Base-by-base conservation (phyloP, 2,113 vertebrate species). In the Perca flavescens region DNA sequence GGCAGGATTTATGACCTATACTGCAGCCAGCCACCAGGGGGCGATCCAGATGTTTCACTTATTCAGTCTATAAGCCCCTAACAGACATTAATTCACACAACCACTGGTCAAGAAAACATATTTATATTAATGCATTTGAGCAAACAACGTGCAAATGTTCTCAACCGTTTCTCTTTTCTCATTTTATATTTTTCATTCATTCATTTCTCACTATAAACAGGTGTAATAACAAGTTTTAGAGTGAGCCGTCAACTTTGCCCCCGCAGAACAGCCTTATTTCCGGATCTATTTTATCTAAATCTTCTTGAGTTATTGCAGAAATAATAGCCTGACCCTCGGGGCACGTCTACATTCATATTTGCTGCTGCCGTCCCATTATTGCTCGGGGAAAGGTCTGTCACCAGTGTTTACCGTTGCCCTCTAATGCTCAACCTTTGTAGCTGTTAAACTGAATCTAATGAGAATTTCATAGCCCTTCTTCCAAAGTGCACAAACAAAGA, bases 321-420 rank as follows among this genome's bases (percentile, higher is more conserved):
- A 64, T 85, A 89, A 90, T 81, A 36, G 74, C 50, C 61, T 49
- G 72, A 62, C 79, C 91, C 87, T 19, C 0, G 14, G 83, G 86
- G 90, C 89, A 79, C 15, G 83, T 91, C 90, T 56, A 15, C 34
- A 82, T 82, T 84, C 89, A 89, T 92, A 83, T 92, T 80, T 79
- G 73, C 88, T 53, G 78, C 81, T 22, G 7, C 56, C 53, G 40
- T 47, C 69, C 74, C 66, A 40, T 73, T 88, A 80, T 83, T 86
- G 90, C 92, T 83, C 1, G 34, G 60, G 89, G 88, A 75, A 34
- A 82, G 80, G 80, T 80, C 89, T 86, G 88, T 90, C 88, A 86
- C 78, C 76, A 69, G n/a, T 85, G 87, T 90, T 92, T 91, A 93
- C 88, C 21, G 56, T 85, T 82, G 72, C 83, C 87, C 87, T 89